These are phyloP conservation scores for Gobio occitaniae DNA, from an alignment of 2,797 vertebrate species.

Conservation along the genomic window DNA sequence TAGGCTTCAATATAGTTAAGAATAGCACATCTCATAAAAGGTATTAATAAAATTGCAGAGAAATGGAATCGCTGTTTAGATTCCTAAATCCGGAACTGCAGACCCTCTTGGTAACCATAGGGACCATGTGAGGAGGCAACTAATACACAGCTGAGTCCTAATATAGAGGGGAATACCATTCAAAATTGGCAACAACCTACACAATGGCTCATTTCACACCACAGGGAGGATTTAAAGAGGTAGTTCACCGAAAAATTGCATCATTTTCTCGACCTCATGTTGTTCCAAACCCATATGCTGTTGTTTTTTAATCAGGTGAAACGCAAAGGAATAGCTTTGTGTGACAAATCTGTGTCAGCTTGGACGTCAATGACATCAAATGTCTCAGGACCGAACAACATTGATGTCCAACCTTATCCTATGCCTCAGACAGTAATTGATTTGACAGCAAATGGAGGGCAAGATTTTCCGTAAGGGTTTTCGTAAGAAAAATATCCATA, in stretches of 20 bases:
- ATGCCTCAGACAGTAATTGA: neutral
- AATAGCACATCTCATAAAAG: neutral
- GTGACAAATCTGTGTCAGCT: neutral
- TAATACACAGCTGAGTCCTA: slow-evolving; percentile 34
- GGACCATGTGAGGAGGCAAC: slow-evolving; percentile 61
- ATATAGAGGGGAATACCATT: slow-evolving; percentile 47
- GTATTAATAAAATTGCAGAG: neutral
- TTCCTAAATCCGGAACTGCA: slow-evolving; percentile 10
- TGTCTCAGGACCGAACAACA: neutral
- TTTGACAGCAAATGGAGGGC: neutral
- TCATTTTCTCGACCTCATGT: neutral
- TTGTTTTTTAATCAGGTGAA: neutral
- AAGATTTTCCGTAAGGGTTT: neutral
- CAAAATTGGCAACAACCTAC: slow-evolving; percentile 20
- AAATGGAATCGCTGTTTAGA: slow-evolving; percentile 15
- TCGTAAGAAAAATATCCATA: too few species aligned
- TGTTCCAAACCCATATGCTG: slow-evolving; percentile 2
- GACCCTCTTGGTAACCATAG: slow-evolving; percentile 63
- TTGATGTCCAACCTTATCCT: neutral
- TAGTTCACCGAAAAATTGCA: slow-evolving; percentile 7
- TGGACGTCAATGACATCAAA: neutral
- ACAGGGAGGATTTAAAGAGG: neutral
- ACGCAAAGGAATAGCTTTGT: neutral
- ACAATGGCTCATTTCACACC: slow-evolving; percentile 17
- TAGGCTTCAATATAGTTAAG: neutral